phyloP scores from a whole-genome alignment of 2,797 vertebrate species.

The Thamnophis elegans region DNA sequence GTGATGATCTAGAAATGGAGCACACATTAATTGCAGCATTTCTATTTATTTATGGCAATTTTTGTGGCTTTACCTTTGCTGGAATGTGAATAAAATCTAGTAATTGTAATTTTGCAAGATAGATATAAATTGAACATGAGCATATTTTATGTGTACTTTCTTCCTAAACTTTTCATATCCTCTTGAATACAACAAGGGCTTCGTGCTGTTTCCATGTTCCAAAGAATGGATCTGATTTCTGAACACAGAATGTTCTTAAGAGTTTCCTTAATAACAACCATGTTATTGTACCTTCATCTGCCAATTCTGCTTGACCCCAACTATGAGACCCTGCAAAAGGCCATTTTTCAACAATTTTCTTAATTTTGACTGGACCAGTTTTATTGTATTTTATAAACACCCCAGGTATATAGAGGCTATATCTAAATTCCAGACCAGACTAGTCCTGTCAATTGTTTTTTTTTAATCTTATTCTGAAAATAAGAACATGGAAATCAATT shows the following conservation, averaged over 20 bases:
- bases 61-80: neutral
- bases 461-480: slow-evolving; percentile 74
- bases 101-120: neutral
- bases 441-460: slow-evolving; percentile 59
- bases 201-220: neutral
- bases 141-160: neutral
- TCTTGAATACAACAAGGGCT: neutral
- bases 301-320: neutral
- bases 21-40: neutral
- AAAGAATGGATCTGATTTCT: neutral
- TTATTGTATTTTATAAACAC: slow-evolving; percentile 47
- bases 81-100: neutral
- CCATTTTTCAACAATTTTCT: neutral
- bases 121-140: neutral
- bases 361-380: neutral
- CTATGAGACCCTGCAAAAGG: neutral
- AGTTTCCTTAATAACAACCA: neutral
- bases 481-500: slow-evolving; percentile 80
- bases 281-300: neutral
- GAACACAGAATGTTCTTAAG: neutral
- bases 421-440: slow-evolving; percentile 60
- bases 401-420: slow-evolving; percentile 44
- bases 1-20: neutral
- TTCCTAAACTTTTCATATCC: neutral
- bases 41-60: neutral